These are phyloP conservation scores for Anniella stebbinsi DNA, from an alignment of 2,797 vertebrate genomes.

Conservation along the genomic window DNA sequence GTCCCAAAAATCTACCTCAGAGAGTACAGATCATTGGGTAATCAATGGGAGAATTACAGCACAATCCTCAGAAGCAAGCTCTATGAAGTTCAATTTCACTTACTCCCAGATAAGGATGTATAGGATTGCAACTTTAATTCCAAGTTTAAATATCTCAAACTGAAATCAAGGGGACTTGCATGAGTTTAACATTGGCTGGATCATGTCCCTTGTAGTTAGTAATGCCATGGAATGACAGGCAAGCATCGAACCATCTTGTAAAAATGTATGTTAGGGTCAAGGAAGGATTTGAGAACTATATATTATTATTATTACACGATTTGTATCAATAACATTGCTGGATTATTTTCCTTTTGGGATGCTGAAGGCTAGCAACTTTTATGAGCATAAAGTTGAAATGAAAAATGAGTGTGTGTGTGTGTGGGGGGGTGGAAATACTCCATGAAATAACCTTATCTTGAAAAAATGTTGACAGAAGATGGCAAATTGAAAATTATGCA, in stretches of 20 bases:
- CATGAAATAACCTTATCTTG: constrained; percentile 41
- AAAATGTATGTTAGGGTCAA: not conserved
- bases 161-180: not conserved
- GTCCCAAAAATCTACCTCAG: not conserved
- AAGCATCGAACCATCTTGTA: not conserved
- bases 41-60: not conserved
- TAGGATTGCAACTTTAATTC: no score
- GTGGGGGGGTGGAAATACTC: not conserved
- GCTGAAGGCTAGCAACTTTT: constrained; percentile 47
- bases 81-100: not conserved
- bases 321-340: constrained; percentile 9
- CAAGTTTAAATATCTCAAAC: not conserved
- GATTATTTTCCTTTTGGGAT: constrained; percentile 48
- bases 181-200: not conserved
- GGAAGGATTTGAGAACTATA: constrained; percentile 29
- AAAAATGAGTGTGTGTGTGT: constrained; percentile 42
- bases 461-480: constrained; percentile 53
- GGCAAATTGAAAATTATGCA: constrained; percentile 32
- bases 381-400: constrained; percentile 16
- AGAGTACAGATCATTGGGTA: not conserved
- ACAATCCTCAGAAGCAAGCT: not conserved
- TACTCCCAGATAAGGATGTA: not conserved
- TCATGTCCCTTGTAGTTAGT: not conserved
- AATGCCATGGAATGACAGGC: not conserved
- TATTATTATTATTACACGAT: constrained; percentile 32